Evolutionary conservation across 1,140 invertebrate genomes (phyloP), one percentile per base, ranked within the genome.

Genomic region (Neodiprion fabricii): DNA sequence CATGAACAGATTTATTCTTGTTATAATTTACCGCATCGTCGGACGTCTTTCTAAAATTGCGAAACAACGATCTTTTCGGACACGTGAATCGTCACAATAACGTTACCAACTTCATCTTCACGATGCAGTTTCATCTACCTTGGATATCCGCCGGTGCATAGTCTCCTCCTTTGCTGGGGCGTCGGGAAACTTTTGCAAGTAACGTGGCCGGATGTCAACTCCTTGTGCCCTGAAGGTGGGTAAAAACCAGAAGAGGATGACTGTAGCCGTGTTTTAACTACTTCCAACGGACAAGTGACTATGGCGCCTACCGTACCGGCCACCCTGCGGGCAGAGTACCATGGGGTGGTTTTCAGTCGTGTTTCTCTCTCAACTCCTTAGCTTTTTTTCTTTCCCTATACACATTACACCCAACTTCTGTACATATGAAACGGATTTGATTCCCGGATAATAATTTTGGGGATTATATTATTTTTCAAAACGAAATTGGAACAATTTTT

Each of bases 201-300:
- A 7, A 87, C 82, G 80, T 89, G 88, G 71, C 85, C 87, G 48
- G 87, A 87, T 28, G 81, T 85, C n/a, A 84, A 78, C 61, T 87
- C 86, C 21, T 86, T 81, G 48, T 82, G 85, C 79, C 85, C 79
- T 79, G 79, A 79, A 11, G 89, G 85, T 72, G 89, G 82, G 78
- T 91, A 85, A 77, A 94, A 93, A 48, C 92, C 91, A 53, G 91
- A 92, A 53, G 92, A 92, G 0, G 97, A 98, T 11, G 97, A 99
- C 87, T 99, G 98, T 72, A 99, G 91, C 68, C 98, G 92, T 3
- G 98, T 99, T 89, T 99, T 99, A 7, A 99, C 96, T 73, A 99
- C 98, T 91, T 99, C 98, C 78, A 99, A 89, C 0, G 98, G 98
- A 90, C 98, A 99, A 77, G 98, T 99, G 61, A 98, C 93, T 76